These are phyloP conservation scores for Chymomyza fuscimana DNA, from an alignment of 2,888 invertebrate species.

Conservation along the genomic window DNA sequence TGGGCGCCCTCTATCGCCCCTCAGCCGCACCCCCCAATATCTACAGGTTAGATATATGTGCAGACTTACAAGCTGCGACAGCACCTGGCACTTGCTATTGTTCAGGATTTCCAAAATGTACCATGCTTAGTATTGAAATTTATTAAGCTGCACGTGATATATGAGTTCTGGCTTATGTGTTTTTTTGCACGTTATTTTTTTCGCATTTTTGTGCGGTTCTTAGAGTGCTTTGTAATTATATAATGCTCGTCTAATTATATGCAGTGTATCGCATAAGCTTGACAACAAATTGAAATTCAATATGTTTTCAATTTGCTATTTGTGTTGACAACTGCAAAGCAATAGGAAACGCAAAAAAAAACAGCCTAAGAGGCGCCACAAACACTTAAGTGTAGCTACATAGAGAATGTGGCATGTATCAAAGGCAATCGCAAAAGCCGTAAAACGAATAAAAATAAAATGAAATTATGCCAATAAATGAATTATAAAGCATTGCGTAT, in stretches of 20 bases:
- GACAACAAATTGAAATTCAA: slow-evolving; percentile 56
- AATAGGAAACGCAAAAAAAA: too few species aligned
- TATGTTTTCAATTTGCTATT: slow-evolving; percentile 67
- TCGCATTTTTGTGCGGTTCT: slow-evolving; percentile 4
- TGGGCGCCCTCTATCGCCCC: neutral
- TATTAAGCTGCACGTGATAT: slow-evolving; percentile 64
- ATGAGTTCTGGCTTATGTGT: slow-evolving; percentile 37
- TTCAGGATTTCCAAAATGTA: neutral
- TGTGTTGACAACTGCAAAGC: slow-evolving; percentile 20
- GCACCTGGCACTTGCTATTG: slow-evolving; percentile 5
- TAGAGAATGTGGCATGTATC: slow-evolving; percentile 30
- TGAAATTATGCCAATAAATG: slow-evolving; percentile 73
- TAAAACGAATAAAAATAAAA: slow-evolving; percentile 70
- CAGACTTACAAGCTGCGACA: slow-evolving; percentile 42
- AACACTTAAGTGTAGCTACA: neutral
- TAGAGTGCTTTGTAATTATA: neutral
- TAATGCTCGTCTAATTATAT: slow-evolving; percentile 46
- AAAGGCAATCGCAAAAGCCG: slow-evolving; percentile 56
- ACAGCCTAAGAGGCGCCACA: neutral
- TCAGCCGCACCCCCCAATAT: neutral
- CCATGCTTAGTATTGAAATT: slow-evolving; percentile 49
- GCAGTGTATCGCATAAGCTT: slow-evolving; percentile 29
- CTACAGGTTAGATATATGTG: slow-evolving; percentile 50
- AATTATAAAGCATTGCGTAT: slow-evolving; percentile 66
- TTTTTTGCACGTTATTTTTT: slow-evolving; percentile 12